Base-by-base conservation (phyloP, 2,888 invertebrate genomes). In the Epinotia ramella region DNA sequence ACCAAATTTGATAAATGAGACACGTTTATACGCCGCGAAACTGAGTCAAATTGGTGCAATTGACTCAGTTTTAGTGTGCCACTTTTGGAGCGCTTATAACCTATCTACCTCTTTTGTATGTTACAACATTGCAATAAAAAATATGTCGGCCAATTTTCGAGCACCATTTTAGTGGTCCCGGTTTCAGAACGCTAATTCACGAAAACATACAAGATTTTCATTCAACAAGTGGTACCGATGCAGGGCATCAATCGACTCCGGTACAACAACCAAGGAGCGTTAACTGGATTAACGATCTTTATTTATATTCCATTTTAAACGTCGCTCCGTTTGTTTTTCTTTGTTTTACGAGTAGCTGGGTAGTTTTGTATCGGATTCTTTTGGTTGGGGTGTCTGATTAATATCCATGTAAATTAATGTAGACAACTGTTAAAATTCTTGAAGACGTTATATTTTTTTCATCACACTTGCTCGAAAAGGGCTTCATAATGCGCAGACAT, bases 201-300 rank as follows among this genome's bases (percentile, higher is more conserved):
- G 90, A 91, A 91, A 91, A 90, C 88, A 88, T 84, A 88, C 88
- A 91, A 92, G 91, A 91, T 90, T 89, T 89, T 84, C 86, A 88
- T 88, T 90, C 93, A 92, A 93, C 93, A 93, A 91, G 92, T 93
- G 92, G 81, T 83, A 65, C 77, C 70, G 81, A 84, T 84, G 84
- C 83, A 82, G 84, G 84, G 83, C 84, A 88, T 86, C 85, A 83
- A 85, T 82, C 81, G 77, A 73, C 78, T 64, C 78, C 78, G 81
- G 79, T 80, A 80, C 77, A 78, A 80, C 80, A 77, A 73, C 80
- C 78, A 81, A 83, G 81, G 65, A 62, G 60, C 33, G 73, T 63
- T 62, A 28, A 74, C 46, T 59, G 33, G 56, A 65, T 68, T 68
- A 63, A 63, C 63, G 40, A 24, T 64, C 46, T n/a, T 3, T 63